Evolutionary conservation across 2,888 invertebrate genomes (phyloP), one percentile per base, ranked within the genome.

Genomic region (Catotricha subobsoleta): DNA sequence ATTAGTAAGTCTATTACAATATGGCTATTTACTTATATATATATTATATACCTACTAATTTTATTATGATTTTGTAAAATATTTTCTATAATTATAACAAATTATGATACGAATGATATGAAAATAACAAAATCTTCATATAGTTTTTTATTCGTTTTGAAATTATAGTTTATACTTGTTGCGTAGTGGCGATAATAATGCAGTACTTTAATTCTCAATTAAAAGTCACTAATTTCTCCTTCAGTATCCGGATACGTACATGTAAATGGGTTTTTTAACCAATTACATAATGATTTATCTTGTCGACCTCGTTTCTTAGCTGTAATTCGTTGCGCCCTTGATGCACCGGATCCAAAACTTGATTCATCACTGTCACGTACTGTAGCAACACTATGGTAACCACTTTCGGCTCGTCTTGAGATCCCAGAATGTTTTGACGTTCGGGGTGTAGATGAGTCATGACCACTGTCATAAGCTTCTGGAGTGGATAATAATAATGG

Each of bases 321-420:
- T 2, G 30, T 34, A 15, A 39, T 41, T 33, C 39, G 33, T 23
- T 43, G 43, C 50, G 36, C 59, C 21, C 39, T 36, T 13, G 45
- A 46, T 12, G 43, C 40, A 35, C 28, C 74, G 13, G 88, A 88
- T 48, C 83, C 84, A 49, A 84, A 74, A 44, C 83, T 86, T 46
- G 83, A 86, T 55, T 90, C 88, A 49, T 82, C 81, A 58, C 88
- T 88, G 45, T 88, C 67, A 13, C 35, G 25, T 3, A 59, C 62
- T 0, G 62, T 63, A 9, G 87, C 79, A 48, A 90, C 83, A 52
- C 87, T 88, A 55, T 91, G 91, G 54, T 90, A 91, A 2, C 91
- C 91, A 53, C 84, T 87, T 57, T 88, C 87, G 3, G 87, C 83
- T 39, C 82, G 69, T 48, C 82, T 66, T 1, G 81, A 82, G 3